Evolutionary conservation across 1,140 invertebrate genomes (phyloP), one percentile per base, ranked within the genome.

Genomic region (Dryas iulia): DNA sequence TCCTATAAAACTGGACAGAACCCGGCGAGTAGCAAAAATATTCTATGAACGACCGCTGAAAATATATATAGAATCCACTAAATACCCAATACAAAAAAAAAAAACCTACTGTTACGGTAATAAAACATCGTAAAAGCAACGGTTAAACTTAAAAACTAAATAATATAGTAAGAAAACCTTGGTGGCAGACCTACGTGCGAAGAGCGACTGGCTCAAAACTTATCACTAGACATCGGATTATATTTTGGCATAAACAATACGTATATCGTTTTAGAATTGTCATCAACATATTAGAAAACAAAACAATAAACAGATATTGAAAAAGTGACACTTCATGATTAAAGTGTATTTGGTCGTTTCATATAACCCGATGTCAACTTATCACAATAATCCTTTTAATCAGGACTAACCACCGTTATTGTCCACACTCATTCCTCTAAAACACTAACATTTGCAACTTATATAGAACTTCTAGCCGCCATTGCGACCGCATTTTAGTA

Each of bases 1-100:
- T 87, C 82, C 84, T 87, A 83, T 82, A 82, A 82, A 74, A 85
- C 70, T 85, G 86, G 83, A 89, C 86, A 86, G 80, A 83, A 79
- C 74, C 75, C 71, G 80, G 79, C 84, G 77, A 80, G 78, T 89
- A 91, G 89, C 87, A 89, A 91, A 90, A 91, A 91, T 89, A 91
- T 89, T 69, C 66, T 71, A 77, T 82, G 76, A 85, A 84, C 82
- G 78, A 86, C 79, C 81, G 79, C 78, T 81, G 78, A 86, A 79
- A 87, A 87, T 84, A 86, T 82, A 84, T 87, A 54, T 70, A 82
- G 24, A 86, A 87, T 86, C 80, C 81, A 83, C 80, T 88, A 86
- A 82, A 87, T 86, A 87, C 76, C 81, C 77, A 83, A 83, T 86
- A 86, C 74, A 83, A 86, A 86, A 83, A 67, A 69, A 21, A 18